Base-by-base conservation (phyloP, 2,113 vertebrate species). In the Hyaena hyaena region DNA sequence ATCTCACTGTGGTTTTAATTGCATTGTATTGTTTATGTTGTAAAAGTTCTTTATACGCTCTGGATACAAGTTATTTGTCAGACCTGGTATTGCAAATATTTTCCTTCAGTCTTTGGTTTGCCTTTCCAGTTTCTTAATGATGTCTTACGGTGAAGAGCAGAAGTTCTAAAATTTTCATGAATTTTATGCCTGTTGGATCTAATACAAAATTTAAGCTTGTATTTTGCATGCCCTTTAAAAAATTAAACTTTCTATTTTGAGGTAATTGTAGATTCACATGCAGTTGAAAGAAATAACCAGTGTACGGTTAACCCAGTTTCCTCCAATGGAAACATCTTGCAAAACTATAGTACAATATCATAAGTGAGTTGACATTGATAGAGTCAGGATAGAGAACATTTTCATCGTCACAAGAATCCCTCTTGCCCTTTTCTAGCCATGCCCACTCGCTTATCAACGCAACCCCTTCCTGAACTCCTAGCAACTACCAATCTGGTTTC, bases 91-190 rank as follows among this genome's bases (percentile, higher is more conserved):
- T 77, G 50, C 24, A 93, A n/a, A 81, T 43, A n/a, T 69, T 74
- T 90, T 2, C 1, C 17, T 17, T 24, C 8, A n/a, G 55, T 95
- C 45, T 85, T 55, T 95, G 69, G 26, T 31, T 95, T 88, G 31
- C 17, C 10, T 63, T 96, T 93, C 82, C 43, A 83, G 43, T 48
- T 68, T 80, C 63, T 53, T 71, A 79, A 50, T 39, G 43, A 7
- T 80, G 31, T 55, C 33, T 79, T 94, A 88, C 92, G 73, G 39
- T 4, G 82, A 91, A 93, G 53, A 88, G 53, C 35, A 79, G 31
- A 93, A 79, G 21, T 90, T 91, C 45, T 45, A 74, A 53, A 82
- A 65, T 58, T 73, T 93, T 88, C 65, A 90, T 61, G 84, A 50
- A 43, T 83, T 90, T 95, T 58, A 90, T 53, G 53, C 33, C 76